Percentiles rank a stretch among this genome's conserved stretches.
phyloP scores from a whole-genome alignment of 2,797 vertebrate species.

The Poeciliopsis paucimaculata region DNA sequence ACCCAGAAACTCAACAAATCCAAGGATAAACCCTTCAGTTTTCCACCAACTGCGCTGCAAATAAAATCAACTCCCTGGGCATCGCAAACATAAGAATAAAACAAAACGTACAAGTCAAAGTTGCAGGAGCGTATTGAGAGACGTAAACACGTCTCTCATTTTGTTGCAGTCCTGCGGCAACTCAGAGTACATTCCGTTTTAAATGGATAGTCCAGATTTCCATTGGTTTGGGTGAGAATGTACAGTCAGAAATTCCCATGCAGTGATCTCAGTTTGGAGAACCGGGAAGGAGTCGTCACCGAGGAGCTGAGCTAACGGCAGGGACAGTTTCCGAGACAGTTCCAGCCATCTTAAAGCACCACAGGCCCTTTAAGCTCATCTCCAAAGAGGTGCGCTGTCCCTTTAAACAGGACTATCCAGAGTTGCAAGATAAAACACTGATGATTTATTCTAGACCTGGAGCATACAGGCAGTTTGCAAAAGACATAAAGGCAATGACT shows the following conservation, averaged over 20 bases:
- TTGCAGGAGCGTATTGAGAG: neutral
- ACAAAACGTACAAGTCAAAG: neutral
- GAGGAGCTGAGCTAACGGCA: neutral
- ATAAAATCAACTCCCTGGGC: neutral
- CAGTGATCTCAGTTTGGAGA: neutral
- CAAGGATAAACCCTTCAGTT: neutral
- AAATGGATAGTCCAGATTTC: neutral
- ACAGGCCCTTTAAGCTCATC: neutral
- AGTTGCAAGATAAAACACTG: neutral
- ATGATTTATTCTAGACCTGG: neutral
- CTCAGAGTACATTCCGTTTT: neutral
- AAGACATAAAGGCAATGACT: neutral
- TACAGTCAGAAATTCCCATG: neutral
- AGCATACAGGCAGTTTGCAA: neutral
- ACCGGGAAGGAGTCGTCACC: neutral
- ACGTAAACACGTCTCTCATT: no score
- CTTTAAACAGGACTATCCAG: neutral
- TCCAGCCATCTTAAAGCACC: neutral
- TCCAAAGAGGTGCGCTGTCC: neutral
- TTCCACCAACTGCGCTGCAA: neutral
- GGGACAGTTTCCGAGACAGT: neutral
- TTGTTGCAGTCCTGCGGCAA: neutral
- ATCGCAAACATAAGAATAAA: neutral
- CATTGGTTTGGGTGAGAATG: neutral
- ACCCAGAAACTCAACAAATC: slow-evolving; percentile 35